Percentiles rank a stretch among this genome's conserved stretches.
These are phyloP conservation scores for Erannis defoliaria DNA, from an alignment of 2,888 invertebrate genomes.

Conservation along the genomic window DNA sequence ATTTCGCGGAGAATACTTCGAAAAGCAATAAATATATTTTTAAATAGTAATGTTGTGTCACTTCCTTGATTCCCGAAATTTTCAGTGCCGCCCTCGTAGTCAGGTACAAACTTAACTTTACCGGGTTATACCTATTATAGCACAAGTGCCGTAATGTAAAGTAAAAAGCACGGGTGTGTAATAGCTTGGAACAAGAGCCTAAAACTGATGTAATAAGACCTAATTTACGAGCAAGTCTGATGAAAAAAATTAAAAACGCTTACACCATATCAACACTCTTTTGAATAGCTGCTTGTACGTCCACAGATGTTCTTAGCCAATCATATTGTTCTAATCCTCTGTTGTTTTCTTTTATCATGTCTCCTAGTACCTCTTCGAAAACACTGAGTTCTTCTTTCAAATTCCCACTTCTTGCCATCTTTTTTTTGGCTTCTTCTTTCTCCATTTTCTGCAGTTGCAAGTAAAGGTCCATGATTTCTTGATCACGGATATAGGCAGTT, in stretches of 20 bases:
- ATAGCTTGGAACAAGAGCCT: too few relatives aligned
- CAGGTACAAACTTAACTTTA: too few relatives aligned
- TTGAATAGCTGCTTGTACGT: slow-evolving; percentile 61
- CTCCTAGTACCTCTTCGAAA: slow-evolving; percentile 58
- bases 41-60: too few relatives aligned
- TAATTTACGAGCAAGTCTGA: too few relatives aligned
- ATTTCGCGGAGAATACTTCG: too few relatives aligned
- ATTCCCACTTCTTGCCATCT: slow-evolving; percentile 9
- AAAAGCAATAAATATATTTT: too few relatives aligned
- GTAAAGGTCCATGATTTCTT: not conserved
- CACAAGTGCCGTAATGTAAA: too few relatives aligned
- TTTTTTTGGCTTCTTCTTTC: not conserved
- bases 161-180: too few relatives aligned
- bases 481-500: not conserved
- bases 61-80: too few relatives aligned
- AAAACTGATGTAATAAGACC: too few relatives aligned
- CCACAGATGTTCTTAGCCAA: slow-evolving; percentile 70
- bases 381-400: slow-evolving; percentile 43
- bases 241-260: slow-evolving; percentile 47
- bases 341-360: slow-evolving; percentile 59
- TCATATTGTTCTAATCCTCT: slow-evolving; percentile 61
- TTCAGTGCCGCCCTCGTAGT: too few relatives aligned
- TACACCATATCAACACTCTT: slow-evolving; percentile 65
- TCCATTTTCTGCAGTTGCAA: slow-evolving; percentile 28
- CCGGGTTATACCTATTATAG: too few relatives aligned